Conservation (phyloP, 2,888 invertebrate species). For the Euspilapteryx auroguttella region DNA sequence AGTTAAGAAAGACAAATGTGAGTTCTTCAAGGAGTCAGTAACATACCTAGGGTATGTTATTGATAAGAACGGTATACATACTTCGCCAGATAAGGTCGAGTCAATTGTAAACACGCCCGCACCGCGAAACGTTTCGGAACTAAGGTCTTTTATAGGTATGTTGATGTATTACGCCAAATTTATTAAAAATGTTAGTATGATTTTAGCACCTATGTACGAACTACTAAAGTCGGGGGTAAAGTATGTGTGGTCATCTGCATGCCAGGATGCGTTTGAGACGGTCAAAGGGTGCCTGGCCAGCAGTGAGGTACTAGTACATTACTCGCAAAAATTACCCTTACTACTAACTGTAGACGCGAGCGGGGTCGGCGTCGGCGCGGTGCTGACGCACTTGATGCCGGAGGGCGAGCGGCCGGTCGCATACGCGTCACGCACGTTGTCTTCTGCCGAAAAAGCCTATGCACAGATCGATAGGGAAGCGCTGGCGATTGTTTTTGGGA, state of each 20-base stretch:
- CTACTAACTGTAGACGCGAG: slow-evolving; percentile 3
- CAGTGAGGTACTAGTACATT: slow-evolving; percentile 3
- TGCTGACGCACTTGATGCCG: not conserved
- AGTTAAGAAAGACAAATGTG: too few relatives aligned
- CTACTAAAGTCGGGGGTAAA: slow-evolving; percentile 6
- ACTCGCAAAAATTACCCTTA: not conserved
- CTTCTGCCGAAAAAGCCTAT: slow-evolving; percentile 7
- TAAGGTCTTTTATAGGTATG: slow-evolving; percentile 10
- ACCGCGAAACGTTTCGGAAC: slow-evolving; percentile 8
- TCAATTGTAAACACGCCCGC: slow-evolving; percentile 5
- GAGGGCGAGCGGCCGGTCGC: slow-evolving; percentile 7
- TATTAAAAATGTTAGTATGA: slow-evolving; percentile 7
- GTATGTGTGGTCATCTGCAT: slow-evolving; percentile 8
- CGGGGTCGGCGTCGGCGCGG: slow-evolving; percentile 2
- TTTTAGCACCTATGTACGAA: slow-evolving; percentile 10
- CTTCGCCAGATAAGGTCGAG: slow-evolving; percentile 5
- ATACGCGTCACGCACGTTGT: slow-evolving; percentile 8
- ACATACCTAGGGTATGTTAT: slow-evolving; percentile 6
- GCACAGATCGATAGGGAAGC: slow-evolving; percentile 8
- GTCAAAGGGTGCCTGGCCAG: not conserved
- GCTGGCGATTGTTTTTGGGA: slow-evolving; percentile 3
- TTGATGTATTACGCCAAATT: slow-evolving; percentile 11
- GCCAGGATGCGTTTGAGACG: slow-evolving; percentile 8
- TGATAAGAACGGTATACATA: slow-evolving; percentile 4
- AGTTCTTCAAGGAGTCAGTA: slow-evolving; percentile 4